Evolutionary conservation across 2,888 invertebrate species (phyloP).

Genomic region (Pyralis farinalis): DNA sequence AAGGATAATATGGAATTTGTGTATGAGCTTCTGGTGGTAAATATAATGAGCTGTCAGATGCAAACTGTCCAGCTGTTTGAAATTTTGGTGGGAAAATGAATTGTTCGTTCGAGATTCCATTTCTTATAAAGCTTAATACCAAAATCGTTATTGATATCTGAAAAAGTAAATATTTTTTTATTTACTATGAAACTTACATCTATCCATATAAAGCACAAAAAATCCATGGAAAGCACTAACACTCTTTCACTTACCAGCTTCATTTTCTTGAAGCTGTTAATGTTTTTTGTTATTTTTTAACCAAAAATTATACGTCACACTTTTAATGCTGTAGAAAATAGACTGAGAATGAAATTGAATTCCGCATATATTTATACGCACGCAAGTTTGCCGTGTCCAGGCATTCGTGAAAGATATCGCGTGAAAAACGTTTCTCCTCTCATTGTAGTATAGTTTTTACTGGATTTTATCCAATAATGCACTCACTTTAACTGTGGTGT

Average conservation of each 20-base stretch:
- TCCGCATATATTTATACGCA: constrained; percentile 79
- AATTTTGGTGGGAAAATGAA: constrained; percentile 49
- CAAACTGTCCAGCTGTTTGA: constrained; percentile 27
- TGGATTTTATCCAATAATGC: constrained; percentile 25
- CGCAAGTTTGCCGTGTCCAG: constrained; percentile 60
- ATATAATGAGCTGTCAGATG: constrained; percentile 59
- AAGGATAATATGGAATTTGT: constrained; percentile 50
- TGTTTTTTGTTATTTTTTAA: constrained; percentile 21
- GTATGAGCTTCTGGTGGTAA: constrained; percentile 64
- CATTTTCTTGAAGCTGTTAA: constrained; percentile 66
- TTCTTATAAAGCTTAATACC: constrained; percentile 37
- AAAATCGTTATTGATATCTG: constrained; percentile 58
- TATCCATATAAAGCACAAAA: background rate
- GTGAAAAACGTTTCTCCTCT: constrained; percentile 60
- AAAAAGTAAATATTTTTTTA: constrained; percentile 32
- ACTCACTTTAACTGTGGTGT: constrained; percentile 16
- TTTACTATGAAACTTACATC: constrained; percentile 1
- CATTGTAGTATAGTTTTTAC: constrained; percentile 26
- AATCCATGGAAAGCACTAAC: constrained; percentile 33
- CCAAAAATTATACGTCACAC: constrained; percentile 56
- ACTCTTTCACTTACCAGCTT: constrained; percentile 71
- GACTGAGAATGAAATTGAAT: constrained; percentile 79
- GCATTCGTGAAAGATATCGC: constrained; percentile 76
- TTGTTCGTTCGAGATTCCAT: constrained; percentile 47
- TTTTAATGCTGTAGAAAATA: constrained; percentile 58